A percentile compares a stretch with the other conserved stretches of the same genome.
These are phyloP conservation scores for Epistrophe eligans DNA, from an alignment of 2,888 invertebrate genomes.

Conservation along the genomic window DNA sequence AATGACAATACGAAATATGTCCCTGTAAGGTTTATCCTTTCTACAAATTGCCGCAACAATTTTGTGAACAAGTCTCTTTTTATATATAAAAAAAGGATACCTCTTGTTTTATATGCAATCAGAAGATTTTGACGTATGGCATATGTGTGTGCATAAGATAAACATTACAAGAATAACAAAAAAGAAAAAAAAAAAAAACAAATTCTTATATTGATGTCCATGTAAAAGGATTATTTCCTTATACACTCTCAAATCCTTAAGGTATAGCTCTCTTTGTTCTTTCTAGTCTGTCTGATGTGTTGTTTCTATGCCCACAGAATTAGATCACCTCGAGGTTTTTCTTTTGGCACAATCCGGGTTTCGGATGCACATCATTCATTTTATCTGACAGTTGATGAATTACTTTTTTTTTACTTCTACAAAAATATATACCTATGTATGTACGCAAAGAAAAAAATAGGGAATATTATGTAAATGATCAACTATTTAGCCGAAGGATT, in stretches of 20 bases:
- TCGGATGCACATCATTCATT: conserved; percentile 45
- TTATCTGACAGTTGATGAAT: conserved; percentile 72
- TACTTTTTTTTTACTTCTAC: conserved; percentile 34
- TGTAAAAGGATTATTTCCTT: conserved; percentile 63
- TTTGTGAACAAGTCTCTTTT: conserved; percentile 49
- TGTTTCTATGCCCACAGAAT: conserved; percentile 64
- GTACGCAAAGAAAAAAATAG: not conserved
- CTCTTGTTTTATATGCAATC: not conserved
- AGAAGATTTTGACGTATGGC: conserved; percentile 48
- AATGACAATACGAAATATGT: conserved; percentile 28
- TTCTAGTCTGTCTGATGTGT: not conserved
- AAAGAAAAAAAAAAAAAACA: not conserved
- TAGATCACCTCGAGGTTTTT: conserved; percentile 72
- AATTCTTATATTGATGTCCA: conserved; percentile 55
- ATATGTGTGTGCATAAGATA: conserved; percentile 34
- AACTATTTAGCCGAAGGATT: conserved; percentile 68
- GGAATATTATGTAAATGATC: conserved; percentile 62
- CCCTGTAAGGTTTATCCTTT: conserved; percentile 50
- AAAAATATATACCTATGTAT: not conserved
- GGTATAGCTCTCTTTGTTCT: conserved; percentile 4
- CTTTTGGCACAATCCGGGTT: conserved; percentile 47
- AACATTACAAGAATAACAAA: not conserved
- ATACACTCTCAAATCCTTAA: not conserved
- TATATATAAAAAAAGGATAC: not conserved
- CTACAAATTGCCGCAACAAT: conserved; percentile 66